These are phyloP conservation scores for Dendrocincla fuliginosa DNA, from an alignment of 2,797 vertebrate genomes.

Conservation along the genomic window DNA sequence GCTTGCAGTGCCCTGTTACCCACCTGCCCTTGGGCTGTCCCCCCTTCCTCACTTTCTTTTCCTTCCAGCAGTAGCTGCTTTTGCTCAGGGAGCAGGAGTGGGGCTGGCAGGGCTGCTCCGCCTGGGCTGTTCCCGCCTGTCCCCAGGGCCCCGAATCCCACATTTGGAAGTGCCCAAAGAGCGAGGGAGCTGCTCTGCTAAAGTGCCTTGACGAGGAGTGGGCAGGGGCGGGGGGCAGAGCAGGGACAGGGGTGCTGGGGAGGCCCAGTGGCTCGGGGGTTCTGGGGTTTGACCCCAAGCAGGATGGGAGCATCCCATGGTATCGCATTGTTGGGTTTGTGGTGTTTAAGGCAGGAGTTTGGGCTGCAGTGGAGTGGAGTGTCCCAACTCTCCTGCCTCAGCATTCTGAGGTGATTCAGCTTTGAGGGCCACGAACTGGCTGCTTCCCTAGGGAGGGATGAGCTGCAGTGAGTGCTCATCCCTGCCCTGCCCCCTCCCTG, in stretches of 20 bases:
- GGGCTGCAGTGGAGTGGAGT: fast-evolving
- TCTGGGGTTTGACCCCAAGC: not conserved
- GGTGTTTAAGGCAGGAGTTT: not conserved
- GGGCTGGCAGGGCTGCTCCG: not conserved
- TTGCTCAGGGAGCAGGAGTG: constrained; percentile 53
- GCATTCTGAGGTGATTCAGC: not conserved
- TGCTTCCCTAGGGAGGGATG: not conserved
- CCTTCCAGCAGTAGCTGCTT: constrained; percentile 60
- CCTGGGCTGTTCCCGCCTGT: not conserved
- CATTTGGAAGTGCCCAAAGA: constrained; percentile 46
- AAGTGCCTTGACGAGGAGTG: constrained; percentile 62
- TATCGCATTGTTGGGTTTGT: fast-evolving
- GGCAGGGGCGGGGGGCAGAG: constrained; percentile 16
- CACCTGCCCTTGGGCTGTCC: not conserved
- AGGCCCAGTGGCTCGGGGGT: not conserved
- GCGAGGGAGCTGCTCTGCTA: constrained; percentile 64
- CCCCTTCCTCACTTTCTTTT: constrained; percentile 16
- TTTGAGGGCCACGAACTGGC: not conserved
- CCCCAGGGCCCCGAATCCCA: not conserved
- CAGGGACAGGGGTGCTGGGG: not conserved
- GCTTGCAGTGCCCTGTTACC: not conserved
- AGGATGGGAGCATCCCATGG: not conserved
- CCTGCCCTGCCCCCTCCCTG: not conserved
- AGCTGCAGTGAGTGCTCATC: not conserved
- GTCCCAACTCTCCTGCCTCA: not conserved